phyloP scores from a whole-genome alignment of 2,113 vertebrate genomes.

The Oxyruncus cristatus region DNA sequence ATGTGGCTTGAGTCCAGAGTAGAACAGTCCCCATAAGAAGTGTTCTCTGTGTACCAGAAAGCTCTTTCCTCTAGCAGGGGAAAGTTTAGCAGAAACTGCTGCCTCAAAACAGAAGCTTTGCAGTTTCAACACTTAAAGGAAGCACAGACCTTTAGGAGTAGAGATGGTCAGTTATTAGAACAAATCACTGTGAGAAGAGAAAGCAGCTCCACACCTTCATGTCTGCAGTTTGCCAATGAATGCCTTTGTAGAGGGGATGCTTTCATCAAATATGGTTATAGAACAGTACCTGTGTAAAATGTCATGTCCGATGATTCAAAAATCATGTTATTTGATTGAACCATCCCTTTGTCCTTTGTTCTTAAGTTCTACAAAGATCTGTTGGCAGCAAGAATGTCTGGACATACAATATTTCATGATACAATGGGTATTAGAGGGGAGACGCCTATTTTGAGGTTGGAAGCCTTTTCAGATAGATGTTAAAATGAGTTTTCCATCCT shows the following conservation, averaged over 20 bases:
- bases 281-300: not conserved
- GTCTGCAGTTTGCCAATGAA: not conserved
- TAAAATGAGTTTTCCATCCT: not conserved
- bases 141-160: not conserved
- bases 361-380: not conserved
- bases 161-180: not conserved
- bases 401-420: not conserved
- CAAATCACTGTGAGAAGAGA: not conserved
- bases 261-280: not conserved
- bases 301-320: not conserved
- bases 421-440: not conserved
- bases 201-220: not conserved
- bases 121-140: not conserved
- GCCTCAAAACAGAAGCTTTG: not conserved
- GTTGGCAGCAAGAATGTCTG: not conserved
- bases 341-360: not conserved
- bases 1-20: not conserved
- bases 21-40: not conserved
- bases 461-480: not conserved
- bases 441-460: not conserved
- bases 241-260: not conserved
- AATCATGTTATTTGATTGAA: not conserved
- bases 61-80: not conserved
- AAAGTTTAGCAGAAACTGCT: not conserved
- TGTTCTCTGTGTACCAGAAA: not conserved